Percentiles rank a stretch among this genome's conserved stretches.
These are phyloP conservation scores for Erethizon dorsatum DNA, from an alignment of 2,797 vertebrate species.

Conservation along the genomic window DNA sequence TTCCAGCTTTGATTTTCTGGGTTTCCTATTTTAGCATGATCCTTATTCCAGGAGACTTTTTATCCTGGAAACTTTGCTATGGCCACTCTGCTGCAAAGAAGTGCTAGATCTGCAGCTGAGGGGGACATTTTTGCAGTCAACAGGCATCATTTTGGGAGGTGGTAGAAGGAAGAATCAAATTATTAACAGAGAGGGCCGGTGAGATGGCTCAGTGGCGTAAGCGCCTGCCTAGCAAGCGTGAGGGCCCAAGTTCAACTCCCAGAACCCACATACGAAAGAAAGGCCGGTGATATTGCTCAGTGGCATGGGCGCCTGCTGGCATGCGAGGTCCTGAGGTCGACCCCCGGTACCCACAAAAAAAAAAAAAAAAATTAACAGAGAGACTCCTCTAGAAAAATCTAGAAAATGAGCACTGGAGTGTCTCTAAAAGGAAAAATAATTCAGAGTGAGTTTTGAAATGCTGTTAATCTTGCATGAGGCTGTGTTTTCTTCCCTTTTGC, in stretches of 20 bases:
- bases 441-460: neutral
- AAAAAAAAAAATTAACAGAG: neutral
- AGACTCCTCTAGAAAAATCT: neutral
- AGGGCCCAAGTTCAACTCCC: too few relatives aligned
- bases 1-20: neutral
- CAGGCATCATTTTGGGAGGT: neutral
- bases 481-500: neutral
- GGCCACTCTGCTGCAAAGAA: neutral
- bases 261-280: too few relatives aligned
- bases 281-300: too few relatives aligned
- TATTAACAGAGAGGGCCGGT: neutral
- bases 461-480: neutral
- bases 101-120: accelerated
- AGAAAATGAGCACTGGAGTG: neutral
- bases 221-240: too few relatives aligned
- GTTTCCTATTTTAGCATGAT: neutral
- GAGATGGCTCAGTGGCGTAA: too few relatives aligned
- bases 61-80: neutral
- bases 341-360: too few relatives aligned
- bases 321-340: too few relatives aligned
- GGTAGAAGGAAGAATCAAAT: neutral
- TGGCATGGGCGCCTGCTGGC: too few relatives aligned
- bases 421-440: neutral
- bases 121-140: neutral
- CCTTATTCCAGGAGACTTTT: neutral